Evolutionary conservation across 2,888 invertebrate genomes (phyloP).

Genomic region (Cryptocheilus praepositus): DNA sequence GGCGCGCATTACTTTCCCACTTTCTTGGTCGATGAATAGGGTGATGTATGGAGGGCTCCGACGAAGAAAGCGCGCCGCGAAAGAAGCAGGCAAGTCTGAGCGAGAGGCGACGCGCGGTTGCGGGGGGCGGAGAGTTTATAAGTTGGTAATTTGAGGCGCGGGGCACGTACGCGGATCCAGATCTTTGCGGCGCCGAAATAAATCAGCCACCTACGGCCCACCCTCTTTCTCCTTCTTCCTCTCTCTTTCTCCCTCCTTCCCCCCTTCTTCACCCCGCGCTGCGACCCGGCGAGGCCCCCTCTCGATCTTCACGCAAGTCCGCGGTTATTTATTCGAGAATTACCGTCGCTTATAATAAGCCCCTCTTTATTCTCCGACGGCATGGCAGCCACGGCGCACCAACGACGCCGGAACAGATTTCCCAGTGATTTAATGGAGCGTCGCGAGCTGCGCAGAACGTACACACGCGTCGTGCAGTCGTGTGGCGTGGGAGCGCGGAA

Average conservation of each 20-base stretch:
- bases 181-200: conserved; percentile 74
- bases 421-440: conserved; percentile 73
- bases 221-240: conserved; percentile 43
- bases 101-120: conserved; percentile 33
- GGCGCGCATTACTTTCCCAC: conserved; percentile 46
- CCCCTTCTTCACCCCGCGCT: too few relatives aligned
- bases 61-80: conserved; percentile 22
- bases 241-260: conserved; percentile 25
- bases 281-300: conserved; percentile 31
- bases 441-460: conserved; percentile 18
- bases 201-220: conserved; percentile 71
- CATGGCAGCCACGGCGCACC: conserved; percentile 60
- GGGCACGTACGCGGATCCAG: conserved; percentile 73
- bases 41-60: conserved; percentile 43
- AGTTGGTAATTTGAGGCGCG: conserved; percentile 74
- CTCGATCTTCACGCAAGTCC: conserved; percentile 65
- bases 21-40: conserved; percentile 46
- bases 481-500: too few relatives aligned
- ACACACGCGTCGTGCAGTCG: too few relatives aligned
- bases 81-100: conserved; percentile 4
- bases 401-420: conserved; percentile 70
- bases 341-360: conserved; percentile 74
- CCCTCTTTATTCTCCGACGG: conserved; percentile 71
- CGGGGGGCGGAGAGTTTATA: conserved; percentile 69
- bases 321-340: conserved; percentile 74